Evolutionary conservation across 2,888 invertebrate genomes (phyloP).

Genomic region (Aphrophora alni): DNA sequence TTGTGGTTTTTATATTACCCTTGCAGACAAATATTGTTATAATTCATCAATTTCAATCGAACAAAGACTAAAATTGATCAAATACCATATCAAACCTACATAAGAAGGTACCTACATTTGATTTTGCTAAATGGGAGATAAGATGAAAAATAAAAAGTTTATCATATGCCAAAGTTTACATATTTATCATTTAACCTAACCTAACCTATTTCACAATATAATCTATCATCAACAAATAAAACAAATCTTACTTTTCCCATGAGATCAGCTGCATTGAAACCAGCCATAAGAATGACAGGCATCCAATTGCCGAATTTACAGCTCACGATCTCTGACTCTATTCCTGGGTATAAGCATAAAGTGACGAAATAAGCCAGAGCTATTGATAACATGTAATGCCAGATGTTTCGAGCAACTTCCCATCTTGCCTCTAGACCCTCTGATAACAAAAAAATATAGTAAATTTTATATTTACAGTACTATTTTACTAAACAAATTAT

Average conservation of each 20-base stretch:
- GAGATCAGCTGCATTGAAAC: conserved; percentile 87
- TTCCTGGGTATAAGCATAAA: conserved; percentile 87
- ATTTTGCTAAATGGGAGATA: too few relatives aligned
- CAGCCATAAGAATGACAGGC: conserved; percentile 89
- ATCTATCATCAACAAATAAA: too few relatives aligned
- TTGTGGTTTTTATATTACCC: too few relatives aligned
- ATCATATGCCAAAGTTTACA: too few relatives aligned
- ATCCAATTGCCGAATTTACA: conserved; percentile 87
- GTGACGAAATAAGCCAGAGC: conserved; percentile 90
- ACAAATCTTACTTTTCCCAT: conserved; percentile 74
- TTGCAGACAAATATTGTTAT: too few relatives aligned
- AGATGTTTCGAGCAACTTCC: conserved; percentile 83
- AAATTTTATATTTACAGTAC: background rate
- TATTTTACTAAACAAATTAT: background rate
- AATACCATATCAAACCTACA: too few relatives aligned
- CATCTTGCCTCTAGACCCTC: conserved; percentile 75
- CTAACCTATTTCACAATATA: too few relatives aligned
- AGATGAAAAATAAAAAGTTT: too few relatives aligned
- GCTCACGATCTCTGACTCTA: conserved; percentile 86
- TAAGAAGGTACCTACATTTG: too few relatives aligned
- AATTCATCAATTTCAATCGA: too few relatives aligned
- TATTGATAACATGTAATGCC: conserved; percentile 91
- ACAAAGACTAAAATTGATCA: too few relatives aligned
- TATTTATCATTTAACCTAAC: too few relatives aligned
- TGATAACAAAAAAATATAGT: conserved; percentile 54